phyloP scores from a whole-genome alignment of 2,797 vertebrate genomes.

The Eulemur coronatus region DNA sequence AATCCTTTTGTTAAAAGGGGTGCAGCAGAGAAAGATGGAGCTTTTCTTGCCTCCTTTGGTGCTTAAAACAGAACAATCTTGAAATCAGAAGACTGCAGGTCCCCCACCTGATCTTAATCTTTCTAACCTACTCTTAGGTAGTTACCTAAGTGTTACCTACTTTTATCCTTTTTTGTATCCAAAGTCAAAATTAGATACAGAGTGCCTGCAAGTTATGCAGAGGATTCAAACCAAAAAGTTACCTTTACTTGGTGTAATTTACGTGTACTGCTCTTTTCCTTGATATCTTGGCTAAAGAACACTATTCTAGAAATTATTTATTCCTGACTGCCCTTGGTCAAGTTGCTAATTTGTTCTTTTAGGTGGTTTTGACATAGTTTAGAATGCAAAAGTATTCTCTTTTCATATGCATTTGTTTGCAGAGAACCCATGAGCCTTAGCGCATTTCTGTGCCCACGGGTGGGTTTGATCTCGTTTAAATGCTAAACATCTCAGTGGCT shows the following conservation, averaged over 20 bases:
- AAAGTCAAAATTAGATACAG: background rate
- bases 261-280: background rate
- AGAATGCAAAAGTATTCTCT: background rate
- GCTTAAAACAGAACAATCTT: no score
- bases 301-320: background rate
- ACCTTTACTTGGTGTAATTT: background rate
- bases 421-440: background rate
- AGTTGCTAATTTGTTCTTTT: slow-evolving; percentile 21
- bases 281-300: background rate
- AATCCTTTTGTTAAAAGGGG: no score
- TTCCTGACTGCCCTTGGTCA: background rate
- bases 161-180: background rate
- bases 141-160: background rate
- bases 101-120: background rate
- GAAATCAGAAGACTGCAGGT: background rate
- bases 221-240: background rate
- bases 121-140: background rate
- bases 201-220: background rate
- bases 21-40: no score
- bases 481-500: background rate
- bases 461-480: slow-evolving; percentile 24
- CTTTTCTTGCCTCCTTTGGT: no score
- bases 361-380: background rate
- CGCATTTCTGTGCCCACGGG: background rate
- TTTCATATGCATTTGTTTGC: slow-evolving; percentile 23